These are phyloP conservation scores for Ephialtes manifestator DNA, from an alignment of 2,888 invertebrate species.

Conservation along the genomic window DNA sequence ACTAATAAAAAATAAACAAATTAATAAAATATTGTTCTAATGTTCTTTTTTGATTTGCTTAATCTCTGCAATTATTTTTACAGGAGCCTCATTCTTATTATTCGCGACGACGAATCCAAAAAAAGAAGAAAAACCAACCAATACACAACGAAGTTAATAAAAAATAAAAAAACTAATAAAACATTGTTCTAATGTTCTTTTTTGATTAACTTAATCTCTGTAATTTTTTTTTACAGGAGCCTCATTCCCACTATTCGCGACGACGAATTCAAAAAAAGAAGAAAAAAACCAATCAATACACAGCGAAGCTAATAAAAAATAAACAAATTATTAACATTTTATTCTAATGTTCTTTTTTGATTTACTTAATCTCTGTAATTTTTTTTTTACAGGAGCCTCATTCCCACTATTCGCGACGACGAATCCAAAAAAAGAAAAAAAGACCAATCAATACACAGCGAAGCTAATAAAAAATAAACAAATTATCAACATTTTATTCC, in stretches of 20 bases:
- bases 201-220: no score
- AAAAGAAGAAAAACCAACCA: not conserved
- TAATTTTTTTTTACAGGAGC: not conserved
- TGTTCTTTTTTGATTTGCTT: no score
- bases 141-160: slow-evolving; percentile 10
- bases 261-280: not conserved
- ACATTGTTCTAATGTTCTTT: no score
- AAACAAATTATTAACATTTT: no score
- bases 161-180: no score
- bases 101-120: not conserved
- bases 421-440: not conserved
- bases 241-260: not conserved
- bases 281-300: slow-evolving; percentile 5
- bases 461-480: no score
- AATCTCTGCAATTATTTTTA: no score
- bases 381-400: not conserved
- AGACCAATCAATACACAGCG: slow-evolving; percentile 11
- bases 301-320: slow-evolving; percentile 3
- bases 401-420: not conserved
- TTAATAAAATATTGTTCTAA: no score
- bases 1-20: no score
- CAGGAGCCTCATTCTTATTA: not conserved
- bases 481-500: no score
- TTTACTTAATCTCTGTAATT: no score
- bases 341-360: no score